These are phyloP conservation scores for Toxotes jaculatrix DNA, from an alignment of 2,113 vertebrate species.

Conservation along the genomic window DNA sequence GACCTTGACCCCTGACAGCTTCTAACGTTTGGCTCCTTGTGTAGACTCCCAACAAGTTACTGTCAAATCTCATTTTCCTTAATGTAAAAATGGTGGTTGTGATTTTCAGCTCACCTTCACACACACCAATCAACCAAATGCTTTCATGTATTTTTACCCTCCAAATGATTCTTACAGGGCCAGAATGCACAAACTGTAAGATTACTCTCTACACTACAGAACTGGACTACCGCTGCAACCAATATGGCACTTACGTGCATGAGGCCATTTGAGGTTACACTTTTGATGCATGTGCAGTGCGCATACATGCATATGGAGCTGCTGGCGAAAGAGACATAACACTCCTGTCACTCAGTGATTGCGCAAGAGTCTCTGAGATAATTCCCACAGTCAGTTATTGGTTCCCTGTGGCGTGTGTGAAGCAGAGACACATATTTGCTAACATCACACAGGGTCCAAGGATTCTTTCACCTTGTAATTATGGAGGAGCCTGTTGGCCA, in stretches of 20 bases:
- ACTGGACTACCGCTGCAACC: not conserved
- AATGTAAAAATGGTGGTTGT: slow-evolving; percentile 17
- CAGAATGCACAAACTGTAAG: slow-evolving; percentile 28
- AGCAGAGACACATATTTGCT: slow-evolving; percentile 32
- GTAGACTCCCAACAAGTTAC: slow-evolving; percentile 9
- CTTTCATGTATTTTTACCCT: slow-evolving; percentile 17
- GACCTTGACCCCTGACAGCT: slow-evolving; percentile 19
- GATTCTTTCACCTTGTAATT: slow-evolving; percentile 58
- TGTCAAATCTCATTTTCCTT: slow-evolving; percentile 17
- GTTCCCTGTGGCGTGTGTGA: slow-evolving; percentile 12
- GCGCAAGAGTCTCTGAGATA: slow-evolving; percentile 15
- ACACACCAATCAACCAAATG: slow-evolving; percentile 32
- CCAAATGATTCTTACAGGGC: slow-evolving; percentile 10
- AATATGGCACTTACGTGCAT: not conserved
- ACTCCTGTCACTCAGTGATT: slow-evolving; percentile 2
- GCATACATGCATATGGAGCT: not conserved
- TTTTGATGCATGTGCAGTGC: not conserved
- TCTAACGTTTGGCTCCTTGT: not conserved
- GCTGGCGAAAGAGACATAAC: slow-evolving; percentile 21
- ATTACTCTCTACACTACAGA: not conserved
- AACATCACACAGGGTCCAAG: slow-evolving; percentile 34
- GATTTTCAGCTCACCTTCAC: slow-evolving; percentile 23
- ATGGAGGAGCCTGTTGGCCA: slow-evolving; percentile 45
- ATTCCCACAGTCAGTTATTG: slow-evolving; percentile 16
- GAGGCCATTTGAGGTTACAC: not conserved